phyloP scores from a whole-genome alignment of 2,113 vertebrate species.

The Tachysurus fulvidraco region DNA sequence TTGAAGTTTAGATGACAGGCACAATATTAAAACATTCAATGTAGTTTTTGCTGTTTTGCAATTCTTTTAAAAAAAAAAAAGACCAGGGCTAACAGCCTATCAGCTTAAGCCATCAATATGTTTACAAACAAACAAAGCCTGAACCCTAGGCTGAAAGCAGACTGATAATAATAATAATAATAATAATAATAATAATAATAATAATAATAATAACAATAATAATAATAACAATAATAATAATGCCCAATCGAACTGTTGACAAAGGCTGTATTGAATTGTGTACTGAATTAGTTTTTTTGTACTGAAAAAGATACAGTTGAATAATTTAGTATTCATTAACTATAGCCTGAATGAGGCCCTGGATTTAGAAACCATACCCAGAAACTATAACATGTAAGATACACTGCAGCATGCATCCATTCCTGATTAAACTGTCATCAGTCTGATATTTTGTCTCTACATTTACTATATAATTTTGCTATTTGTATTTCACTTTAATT shows the following conservation, averaged over 20 bases:
- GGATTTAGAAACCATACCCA: too few relatives aligned
- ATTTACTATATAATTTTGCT: neutral
- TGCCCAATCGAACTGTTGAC: too few relatives aligned
- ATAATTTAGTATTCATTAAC: neutral
- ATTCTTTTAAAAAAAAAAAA: neutral
- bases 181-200: neutral
- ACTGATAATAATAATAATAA: neutral
- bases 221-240: neutral
- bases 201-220: neutral
- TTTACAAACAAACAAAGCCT: constrained; percentile 2
- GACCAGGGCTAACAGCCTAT: neutral
- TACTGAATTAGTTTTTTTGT: neutral
- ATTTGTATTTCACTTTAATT: neutral
- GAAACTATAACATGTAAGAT: neutral
- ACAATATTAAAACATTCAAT: neutral
- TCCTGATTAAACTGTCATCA: neutral
- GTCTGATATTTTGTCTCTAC: neutral
- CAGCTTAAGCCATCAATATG: neutral
- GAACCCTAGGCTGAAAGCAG: neutral
- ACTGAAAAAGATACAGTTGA: neutral
- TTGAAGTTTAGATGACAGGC: neutral
- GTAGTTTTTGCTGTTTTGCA: too few relatives aligned
- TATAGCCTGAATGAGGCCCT: neutral
- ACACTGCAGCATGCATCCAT: neutral
- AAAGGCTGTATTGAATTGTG: neutral